These are phyloP conservation scores for Opisthograptis luteolata DNA, from an alignment of 2,888 invertebrate genomes.

Conservation along the genomic window DNA sequence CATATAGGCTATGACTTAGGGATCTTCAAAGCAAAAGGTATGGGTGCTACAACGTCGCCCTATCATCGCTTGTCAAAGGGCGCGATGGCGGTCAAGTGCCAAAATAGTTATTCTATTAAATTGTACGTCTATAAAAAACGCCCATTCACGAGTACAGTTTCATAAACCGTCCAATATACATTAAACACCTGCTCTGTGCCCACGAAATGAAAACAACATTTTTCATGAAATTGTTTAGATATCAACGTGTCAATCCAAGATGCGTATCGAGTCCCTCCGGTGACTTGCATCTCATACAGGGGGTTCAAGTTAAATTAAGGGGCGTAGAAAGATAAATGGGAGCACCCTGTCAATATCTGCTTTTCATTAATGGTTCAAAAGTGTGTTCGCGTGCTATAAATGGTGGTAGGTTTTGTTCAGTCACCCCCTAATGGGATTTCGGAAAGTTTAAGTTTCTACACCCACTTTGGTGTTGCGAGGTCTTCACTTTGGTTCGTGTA, in stretches of 20 bases:
- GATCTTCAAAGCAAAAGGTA: no score
- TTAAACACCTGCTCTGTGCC: neutral
- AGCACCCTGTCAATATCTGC: slow-evolving; percentile 70
- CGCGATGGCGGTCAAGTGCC: no score
- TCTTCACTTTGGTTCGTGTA: slow-evolving; percentile 13
- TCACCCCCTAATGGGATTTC: slow-evolving; percentile 49
- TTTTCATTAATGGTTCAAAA: slow-evolving; percentile 73
- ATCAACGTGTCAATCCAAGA: slow-evolving; percentile 70
- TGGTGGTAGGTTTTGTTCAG: slow-evolving; percentile 51
- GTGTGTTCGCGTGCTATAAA: slow-evolving; percentile 63
- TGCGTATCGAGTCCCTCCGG: slow-evolving; percentile 53
- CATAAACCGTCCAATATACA: no score
- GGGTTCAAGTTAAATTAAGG: slow-evolving; percentile 71
- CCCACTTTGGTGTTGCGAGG: slow-evolving; percentile 12
- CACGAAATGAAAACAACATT: neutral
- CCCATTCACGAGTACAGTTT: neutral
- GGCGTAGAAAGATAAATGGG: slow-evolving; percentile 70
- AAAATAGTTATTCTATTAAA: no score
- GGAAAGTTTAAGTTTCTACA: slow-evolving; percentile 45
- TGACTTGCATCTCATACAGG: slow-evolving; percentile 58
- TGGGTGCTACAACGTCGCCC: no score
- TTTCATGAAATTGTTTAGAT: slow-evolving; percentile 36
- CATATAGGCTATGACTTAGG: no score
- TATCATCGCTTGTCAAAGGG: no score
- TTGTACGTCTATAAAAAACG: no score